A percentile compares a stretch with the other conserved stretches of the same genome.
phyloP scores from a whole-genome alignment of 2,888 invertebrate genomes.

The Sarcophaga variegata region DNA sequence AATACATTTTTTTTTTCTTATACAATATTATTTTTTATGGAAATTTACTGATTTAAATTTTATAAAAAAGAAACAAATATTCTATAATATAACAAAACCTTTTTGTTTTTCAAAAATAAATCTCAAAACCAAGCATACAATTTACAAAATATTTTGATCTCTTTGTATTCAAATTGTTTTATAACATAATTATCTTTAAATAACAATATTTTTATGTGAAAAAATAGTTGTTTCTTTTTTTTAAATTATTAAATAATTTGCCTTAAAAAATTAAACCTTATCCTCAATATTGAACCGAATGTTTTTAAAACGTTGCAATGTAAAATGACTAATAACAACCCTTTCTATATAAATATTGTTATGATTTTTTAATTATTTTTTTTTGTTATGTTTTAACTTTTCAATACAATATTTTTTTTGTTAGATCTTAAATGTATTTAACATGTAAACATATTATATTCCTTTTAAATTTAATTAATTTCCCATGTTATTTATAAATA shows the following conservation, averaged over 20 bases:
- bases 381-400: constrained; percentile 64
- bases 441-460: constrained; percentile 65
- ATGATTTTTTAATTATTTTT: constrained; percentile 58
- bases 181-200: constrained; percentile 46
- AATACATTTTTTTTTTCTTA: constrained; percentile 44
- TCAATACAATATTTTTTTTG: constrained; percentile 55
- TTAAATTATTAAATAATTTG: constrained; percentile 53
- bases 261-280: constrained; percentile 42
- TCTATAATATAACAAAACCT: constrained; percentile 32
- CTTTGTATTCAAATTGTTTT: constrained; percentile 64
- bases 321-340: constrained; percentile 60
- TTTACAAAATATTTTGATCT: constrained; percentile 68
- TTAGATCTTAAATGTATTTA: constrained; percentile 59
- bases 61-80: constrained; percentile 50
- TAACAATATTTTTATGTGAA: constrained; percentile 55
- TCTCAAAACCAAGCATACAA: constrained; percentile 65
- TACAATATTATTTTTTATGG: constrained; percentile 59
- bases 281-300: constrained; percentile 53
- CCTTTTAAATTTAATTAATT: constrained; percentile 69
- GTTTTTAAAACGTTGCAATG: constrained; percentile 66
- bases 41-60: constrained; percentile 59
- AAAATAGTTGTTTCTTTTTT: constrained; percentile 54
- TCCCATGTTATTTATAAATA: constrained; percentile 73
- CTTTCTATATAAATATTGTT: constrained; percentile 63
- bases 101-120: constrained; percentile 58